phyloP scores from a whole-genome alignment of 2,888 invertebrate species.

The Hydrotaea cyrtoneurina region DNA sequence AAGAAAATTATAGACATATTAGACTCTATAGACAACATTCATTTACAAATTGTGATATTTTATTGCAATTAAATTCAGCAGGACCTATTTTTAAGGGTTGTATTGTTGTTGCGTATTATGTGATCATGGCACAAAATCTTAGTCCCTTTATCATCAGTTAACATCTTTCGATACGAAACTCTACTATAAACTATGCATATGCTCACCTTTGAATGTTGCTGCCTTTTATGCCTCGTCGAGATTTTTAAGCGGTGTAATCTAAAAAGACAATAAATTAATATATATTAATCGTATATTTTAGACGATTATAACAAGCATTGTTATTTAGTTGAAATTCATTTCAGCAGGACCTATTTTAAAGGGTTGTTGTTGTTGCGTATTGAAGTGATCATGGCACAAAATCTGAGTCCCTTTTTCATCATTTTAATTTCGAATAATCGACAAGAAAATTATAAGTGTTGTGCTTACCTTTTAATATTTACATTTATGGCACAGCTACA shows the following conservation, averaged over 20 bases:
- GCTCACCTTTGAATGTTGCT: background rate
- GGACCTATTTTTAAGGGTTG: constrained; percentile 75
- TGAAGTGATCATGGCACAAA: constrained; percentile 75
- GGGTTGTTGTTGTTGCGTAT: constrained; percentile 76
- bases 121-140: constrained; percentile 75
- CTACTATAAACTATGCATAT: background rate
- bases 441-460: background rate
- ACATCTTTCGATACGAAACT: too few species aligned
- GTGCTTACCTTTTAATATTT: constrained; percentile 8
- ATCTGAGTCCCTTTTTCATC: constrained; percentile 69
- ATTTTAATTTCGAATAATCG: constrained; percentile 24
- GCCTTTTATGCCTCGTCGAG: too few species aligned
- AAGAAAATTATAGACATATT: background rate
- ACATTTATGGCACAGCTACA: too few species aligned
- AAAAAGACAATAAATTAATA: too few species aligned
- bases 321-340: too few species aligned
- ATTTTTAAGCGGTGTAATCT: too few species aligned
- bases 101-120: constrained; percentile 75
- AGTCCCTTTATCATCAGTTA: constrained; percentile 68
- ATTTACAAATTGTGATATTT: background rate
- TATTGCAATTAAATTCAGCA: constrained; percentile 69
- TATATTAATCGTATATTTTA: too few species aligned
- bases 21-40: background rate
- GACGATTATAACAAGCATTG: too few species aligned
- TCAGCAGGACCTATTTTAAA: constrained; percentile 76